Evolutionary conservation across 2,797 vertebrate genomes (phyloP).

Genomic region (Streptopelia turtur): DNA sequence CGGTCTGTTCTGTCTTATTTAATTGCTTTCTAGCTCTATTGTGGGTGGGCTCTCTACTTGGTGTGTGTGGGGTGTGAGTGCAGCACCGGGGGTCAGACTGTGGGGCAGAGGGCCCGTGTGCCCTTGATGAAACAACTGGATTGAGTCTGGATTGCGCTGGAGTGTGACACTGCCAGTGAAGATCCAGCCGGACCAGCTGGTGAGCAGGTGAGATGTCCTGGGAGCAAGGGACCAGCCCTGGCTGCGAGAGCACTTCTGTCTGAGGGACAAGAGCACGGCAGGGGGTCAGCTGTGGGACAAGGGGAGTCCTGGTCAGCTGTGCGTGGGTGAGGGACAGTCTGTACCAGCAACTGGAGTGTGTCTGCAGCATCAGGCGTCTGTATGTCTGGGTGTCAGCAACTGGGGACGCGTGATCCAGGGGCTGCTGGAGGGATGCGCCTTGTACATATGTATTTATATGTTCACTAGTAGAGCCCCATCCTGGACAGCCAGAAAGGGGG

Average conservation of each 20-base stretch:
- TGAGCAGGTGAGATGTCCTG: background rate
- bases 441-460: background rate
- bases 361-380: no score
- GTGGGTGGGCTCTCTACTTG: background rate
- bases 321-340: background rate
- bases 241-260: background rate
- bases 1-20: background rate
- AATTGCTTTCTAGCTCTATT: background rate
- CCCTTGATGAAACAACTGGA: background rate
- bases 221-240: background rate
- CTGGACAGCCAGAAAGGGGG: background rate
- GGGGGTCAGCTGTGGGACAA: no score
- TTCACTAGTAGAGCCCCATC: background rate
- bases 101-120: background rate
- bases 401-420: background rate
- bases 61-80: no score
- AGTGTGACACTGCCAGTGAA: no score
- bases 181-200: background rate
- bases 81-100: background rate
- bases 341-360: background rate
- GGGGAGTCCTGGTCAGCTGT: background rate
- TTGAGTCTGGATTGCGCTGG: fast-evolving
- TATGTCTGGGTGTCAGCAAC: background rate
- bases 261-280: no score
- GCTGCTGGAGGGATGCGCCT: background rate